Base-by-base conservation (phyloP, 2,888 invertebrate species). In the Drosophila engyochracea region DNA sequence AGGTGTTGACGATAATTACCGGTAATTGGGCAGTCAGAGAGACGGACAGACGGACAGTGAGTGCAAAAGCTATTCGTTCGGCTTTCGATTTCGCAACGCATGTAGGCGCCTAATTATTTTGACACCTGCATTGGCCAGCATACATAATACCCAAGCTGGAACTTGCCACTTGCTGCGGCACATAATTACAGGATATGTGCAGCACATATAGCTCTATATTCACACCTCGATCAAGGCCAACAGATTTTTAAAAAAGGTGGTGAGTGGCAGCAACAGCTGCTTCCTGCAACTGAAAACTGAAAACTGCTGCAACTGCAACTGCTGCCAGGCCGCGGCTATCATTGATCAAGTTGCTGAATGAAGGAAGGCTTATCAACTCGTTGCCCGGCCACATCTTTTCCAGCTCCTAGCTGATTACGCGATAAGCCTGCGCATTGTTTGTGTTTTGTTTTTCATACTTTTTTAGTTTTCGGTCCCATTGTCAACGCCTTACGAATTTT, bases 1-100 rank as follows among this genome's bases (percentile, higher is more conserved):
- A 88, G 91, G 87, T 88, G 87, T 90, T 90, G 87, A 88, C 91
- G 86, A 88, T 88, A 88, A 88, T 88, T 91, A 90, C 68, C 75
- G 63, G 73, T 86, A 88, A 90, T 88, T 86, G 87, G 87, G 70
- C 51, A 49, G 57, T 51, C 59, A 25, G 69, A 47, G 69, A 49
- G 59, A 41, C 35, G 47, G 59, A 52, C 55, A 49, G 31, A 33
- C 62, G 54, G 60, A 49, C 61, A 31, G 70, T 53, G 68, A 58
- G 31, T 47, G 60, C 63, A 49, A 76, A 81, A 79, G 76, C 70
- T 80, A 41, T 55, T 30, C 37, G 55, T 37, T 35, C 12, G 30
- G 25, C 25, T 19, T 28, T 28, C 35, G 35, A 51, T 47, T 33
- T 28, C 28, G 35, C 14, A 28, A 22, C 35, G 49, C 6, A 30